Conservation (phyloP, 2,113 vertebrate species). For the Dryoscopus gambensis region DNA sequence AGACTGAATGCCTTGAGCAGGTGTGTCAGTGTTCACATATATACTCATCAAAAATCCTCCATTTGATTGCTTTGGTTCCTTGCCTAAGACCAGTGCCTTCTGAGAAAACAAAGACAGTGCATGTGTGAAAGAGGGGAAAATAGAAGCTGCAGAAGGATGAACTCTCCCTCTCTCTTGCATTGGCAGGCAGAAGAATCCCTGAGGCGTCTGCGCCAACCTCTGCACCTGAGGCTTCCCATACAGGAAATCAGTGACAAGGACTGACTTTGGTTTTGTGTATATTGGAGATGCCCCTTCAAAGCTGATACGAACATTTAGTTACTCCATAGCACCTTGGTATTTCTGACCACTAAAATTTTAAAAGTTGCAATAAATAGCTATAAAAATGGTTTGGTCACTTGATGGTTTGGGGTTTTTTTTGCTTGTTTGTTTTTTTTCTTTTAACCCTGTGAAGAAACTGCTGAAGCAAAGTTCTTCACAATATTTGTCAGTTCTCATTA, state of each 20-base stretch:
- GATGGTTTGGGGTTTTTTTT: background rate
- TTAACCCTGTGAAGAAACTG: background rate
- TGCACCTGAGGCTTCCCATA: conserved; percentile 75
- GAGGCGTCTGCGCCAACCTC: conserved; percentile 75
- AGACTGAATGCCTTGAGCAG: background rate
- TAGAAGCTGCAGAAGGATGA: background rate
- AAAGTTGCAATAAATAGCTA: conserved; percentile 19
- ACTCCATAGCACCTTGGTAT: background rate
- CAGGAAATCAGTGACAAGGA: conserved; percentile 76
- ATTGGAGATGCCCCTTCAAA: background rate
- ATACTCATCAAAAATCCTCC: too few relatives aligned
- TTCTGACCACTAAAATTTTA: conserved; percentile 27
- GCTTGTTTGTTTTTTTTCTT: background rate
- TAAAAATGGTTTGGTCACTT: background rate
- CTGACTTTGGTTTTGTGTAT: conserved; percentile 17
- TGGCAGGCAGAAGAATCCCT: conserved; percentile 84
- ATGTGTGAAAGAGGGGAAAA: background rate
- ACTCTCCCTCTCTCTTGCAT: background rate
- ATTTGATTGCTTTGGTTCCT: background rate
- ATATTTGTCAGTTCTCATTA: background rate
- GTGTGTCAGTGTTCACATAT: background rate
- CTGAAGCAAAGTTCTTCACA: background rate
- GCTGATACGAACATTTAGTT: background rate
- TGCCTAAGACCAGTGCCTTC: background rate
- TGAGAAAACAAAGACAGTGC: background rate